A percentile compares a stretch with the other conserved stretches of the same genome.
Evolutionary conservation across 2,888 invertebrate species (phyloP).

Genomic region (Mythimna vitellina): DNA sequence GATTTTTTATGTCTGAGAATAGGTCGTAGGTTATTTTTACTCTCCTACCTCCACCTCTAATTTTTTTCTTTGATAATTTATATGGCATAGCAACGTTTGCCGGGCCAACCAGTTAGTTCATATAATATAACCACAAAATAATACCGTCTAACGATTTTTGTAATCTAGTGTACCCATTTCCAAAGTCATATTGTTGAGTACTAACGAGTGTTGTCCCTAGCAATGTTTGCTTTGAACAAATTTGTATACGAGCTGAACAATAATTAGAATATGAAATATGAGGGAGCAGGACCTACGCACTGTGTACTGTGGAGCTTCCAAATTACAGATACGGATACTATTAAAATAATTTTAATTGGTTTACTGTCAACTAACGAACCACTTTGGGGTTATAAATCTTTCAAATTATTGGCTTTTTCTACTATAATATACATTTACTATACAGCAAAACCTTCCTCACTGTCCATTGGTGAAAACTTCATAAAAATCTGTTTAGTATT

Average conservation of each 20-base stretch:
- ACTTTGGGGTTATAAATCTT: too few species aligned
- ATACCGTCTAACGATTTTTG: slow-evolving; percentile 29
- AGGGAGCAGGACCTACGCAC: slow-evolving; percentile 28
- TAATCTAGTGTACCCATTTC: slow-evolving; percentile 35
- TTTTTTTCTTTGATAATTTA: too few species aligned
- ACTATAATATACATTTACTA: too few species aligned
- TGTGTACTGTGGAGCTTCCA: slow-evolving; percentile 20
- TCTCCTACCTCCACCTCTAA: too few species aligned
- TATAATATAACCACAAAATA: neutral
- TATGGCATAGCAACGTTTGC: too few species aligned
- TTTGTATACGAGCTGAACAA: slow-evolving; percentile 53
- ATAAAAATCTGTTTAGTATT: too few species aligned
- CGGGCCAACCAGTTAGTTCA: too few species aligned
- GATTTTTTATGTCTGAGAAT: too few species aligned
- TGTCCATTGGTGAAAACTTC: too few species aligned
- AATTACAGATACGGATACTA: slow-evolving; percentile 38
- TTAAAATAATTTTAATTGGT: slow-evolving; percentile 56
- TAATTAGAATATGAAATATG: slow-evolving; percentile 56
- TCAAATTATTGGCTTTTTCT: too few species aligned
- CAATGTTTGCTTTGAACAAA: slow-evolving; percentile 49
- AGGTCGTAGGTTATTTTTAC: too few species aligned
- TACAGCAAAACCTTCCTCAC: too few species aligned
- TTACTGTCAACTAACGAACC: neutral
- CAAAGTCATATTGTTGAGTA: slow-evolving; percentile 37
- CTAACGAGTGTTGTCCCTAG: slow-evolving; percentile 47